These are phyloP conservation scores for Crossocerus cetratus DNA, from an alignment of 2,888 invertebrate genomes.

Conservation along the genomic window DNA sequence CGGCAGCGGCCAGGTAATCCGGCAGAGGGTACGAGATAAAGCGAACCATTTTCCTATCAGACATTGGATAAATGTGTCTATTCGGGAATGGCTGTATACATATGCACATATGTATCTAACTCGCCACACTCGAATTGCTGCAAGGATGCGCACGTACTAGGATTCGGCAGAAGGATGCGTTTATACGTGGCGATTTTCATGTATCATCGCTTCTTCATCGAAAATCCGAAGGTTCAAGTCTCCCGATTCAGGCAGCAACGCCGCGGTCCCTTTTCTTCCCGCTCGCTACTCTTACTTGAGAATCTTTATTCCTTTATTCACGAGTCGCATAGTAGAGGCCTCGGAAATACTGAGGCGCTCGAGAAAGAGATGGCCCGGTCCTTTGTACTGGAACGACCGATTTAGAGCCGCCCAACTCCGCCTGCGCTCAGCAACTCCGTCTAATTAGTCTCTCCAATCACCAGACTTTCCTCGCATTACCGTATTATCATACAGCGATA, in stretches of 20 bases:
- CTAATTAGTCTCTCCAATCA: background rate
- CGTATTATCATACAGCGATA: too few species aligned
- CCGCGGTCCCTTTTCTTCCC: constrained; percentile 43
- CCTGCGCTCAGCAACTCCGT: background rate
- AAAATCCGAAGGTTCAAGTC: constrained; percentile 5
- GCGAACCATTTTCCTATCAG: constrained; percentile 66
- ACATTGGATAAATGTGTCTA: constrained; percentile 64
- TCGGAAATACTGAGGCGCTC: constrained; percentile 32
- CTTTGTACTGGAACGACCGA: constrained; percentile 38
- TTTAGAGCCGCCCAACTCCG: constrained; percentile 22
- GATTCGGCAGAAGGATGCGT: constrained; percentile 51
- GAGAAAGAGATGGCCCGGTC: constrained; percentile 32
- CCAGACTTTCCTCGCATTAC: too few species aligned
- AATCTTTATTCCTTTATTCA: constrained; percentile 67
- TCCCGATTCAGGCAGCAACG: constrained; percentile 32
- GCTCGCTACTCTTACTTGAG: constrained; percentile 44
- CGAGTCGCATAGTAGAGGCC: constrained; percentile 57
- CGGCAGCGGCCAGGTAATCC: constrained; percentile 44
- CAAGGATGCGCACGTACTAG: constrained; percentile 44
- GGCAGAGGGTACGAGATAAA: constrained; percentile 50
- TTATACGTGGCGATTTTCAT: constrained; percentile 53
- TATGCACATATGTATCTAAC: too few species aligned
- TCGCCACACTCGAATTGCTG: constrained; percentile 61
- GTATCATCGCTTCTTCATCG: constrained; percentile 57
- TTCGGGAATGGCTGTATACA: constrained; percentile 32